Percentiles rank a stretch among this genome's conserved stretches.
Conservation (phyloP, 2,888 invertebrate genomes). For the Caenorhabditis imperialis region DNA sequence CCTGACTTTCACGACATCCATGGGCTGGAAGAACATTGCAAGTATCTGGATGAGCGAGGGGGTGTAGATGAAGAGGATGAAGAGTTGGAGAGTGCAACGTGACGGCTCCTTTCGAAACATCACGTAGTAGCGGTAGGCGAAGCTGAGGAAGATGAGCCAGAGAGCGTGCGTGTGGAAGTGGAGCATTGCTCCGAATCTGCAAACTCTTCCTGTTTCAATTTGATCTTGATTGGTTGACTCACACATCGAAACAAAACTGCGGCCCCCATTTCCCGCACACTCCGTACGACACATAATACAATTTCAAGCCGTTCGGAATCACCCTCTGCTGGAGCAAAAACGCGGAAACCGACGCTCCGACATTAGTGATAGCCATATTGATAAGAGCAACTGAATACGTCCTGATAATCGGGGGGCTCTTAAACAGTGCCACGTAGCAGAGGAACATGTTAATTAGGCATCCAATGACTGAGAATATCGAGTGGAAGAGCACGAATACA, state of each 20-base stretch:
- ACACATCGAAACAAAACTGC: slow-evolving; percentile 13
- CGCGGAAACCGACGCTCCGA: slow-evolving; percentile 5
- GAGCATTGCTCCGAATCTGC: slow-evolving; percentile 25
- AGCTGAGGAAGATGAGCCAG: slow-evolving; percentile 20
- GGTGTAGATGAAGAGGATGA: slow-evolving; percentile 13
- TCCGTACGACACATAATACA: slow-evolving; percentile 17
- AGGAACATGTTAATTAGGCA: slow-evolving; percentile 16
- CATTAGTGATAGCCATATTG: slow-evolving; percentile 12
- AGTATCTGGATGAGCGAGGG: slow-evolving; percentile 17
- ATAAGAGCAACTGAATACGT: slow-evolving; percentile 18
- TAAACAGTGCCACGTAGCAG: slow-evolving; percentile 18
- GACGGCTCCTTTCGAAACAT: slow-evolving; percentile 1
- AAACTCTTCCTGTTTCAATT: not conserved
- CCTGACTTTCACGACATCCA: slow-evolving; percentile 4
- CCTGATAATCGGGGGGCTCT: slow-evolving; percentile 21
- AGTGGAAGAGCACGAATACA: slow-evolving; percentile 6
- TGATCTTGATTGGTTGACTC: too few species aligned
- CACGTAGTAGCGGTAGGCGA: slow-evolving; percentile 27
- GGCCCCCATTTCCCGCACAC: slow-evolving; percentile 22
- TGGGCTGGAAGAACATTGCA: not conserved
- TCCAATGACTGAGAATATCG: not conserved
- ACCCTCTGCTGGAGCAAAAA: slow-evolving; percentile 19
- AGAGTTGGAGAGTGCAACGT: slow-evolving; percentile 1
- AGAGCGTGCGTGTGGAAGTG: slow-evolving; percentile 27
- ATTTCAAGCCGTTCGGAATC: not conserved